Base-by-base conservation (phyloP, 2,888 invertebrate genomes). In the Baccha elongata region DNA sequence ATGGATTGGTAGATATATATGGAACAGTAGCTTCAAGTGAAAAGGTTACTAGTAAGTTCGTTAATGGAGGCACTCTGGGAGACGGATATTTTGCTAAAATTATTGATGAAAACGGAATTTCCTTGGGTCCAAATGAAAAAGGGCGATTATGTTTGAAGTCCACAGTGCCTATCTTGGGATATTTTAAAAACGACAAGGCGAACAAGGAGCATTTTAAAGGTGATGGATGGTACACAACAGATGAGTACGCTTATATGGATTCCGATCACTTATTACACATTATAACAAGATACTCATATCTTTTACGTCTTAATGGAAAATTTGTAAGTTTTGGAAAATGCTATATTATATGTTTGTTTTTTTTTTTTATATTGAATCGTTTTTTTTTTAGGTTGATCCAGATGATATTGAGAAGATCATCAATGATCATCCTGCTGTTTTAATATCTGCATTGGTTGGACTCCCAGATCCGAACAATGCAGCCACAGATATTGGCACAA, bases 1-100 rank as follows among this genome's bases (percentile, higher is more conserved):
- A 86, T 35, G 85, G 84, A 10, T 85, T 85, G 85, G 79, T 85
- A 0, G 86, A 86, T 21, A 29, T 85, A 2, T 48, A 75, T 10
- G 80, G 86, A 13, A 44, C 40, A 3, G 68, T 86, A 8, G 78
- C 84, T 8, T 69, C 80, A 10, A 81, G 84, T 60, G 83, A 84
- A 35, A 7, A 40, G 1, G 13, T 55, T 1, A 1, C 44, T 32
- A 60, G 40, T 0, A 35, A 15, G 1, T 11, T 32, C 1, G 60
- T 67, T 0, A 86, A 85, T 60, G 85, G 85, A 1, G 84, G 84
- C 0, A 53, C 48, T 19, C 29, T 86, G 11, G 29, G 29, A 6
- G 50, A 74, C 1, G 84, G 76, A 6, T 73, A 78, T 15, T 35
- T 65, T 62, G 65, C 78, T 55, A 85, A 80, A 65, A 46, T 85